These are phyloP conservation scores for Eupithecia insigniata DNA, from an alignment of 2,888 invertebrate species.

Conservation along the genomic window DNA sequence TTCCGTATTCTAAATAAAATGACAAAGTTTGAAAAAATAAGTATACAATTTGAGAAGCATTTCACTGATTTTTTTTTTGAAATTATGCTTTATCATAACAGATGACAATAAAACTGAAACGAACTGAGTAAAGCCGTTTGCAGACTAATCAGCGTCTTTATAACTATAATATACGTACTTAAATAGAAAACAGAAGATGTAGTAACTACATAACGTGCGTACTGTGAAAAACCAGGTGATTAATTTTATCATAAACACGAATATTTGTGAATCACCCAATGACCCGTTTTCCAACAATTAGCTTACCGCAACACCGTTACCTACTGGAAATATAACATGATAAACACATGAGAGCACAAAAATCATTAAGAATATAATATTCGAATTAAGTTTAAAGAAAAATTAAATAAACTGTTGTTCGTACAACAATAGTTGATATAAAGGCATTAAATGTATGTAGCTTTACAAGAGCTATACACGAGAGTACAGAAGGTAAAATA, in stretches of 20 bases:
- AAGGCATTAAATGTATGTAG: too few species aligned
- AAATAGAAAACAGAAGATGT: conserved; percentile 1
- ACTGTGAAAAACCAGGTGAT: conserved; percentile 22
- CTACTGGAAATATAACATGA: neutral
- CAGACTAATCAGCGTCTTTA: neutral
- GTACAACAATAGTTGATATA: neutral
- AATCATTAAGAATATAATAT: neutral
- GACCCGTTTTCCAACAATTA: conserved; percentile 17
- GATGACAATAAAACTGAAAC: neutral
- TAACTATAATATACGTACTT: neutral
- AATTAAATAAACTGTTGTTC: neutral
- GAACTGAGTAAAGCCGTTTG: neutral
- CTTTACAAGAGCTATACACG: neutral
- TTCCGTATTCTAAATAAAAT: neutral
- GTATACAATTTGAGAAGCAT: neutral
- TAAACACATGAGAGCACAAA: neutral
- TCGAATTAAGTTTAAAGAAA: neutral
- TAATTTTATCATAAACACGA: conserved; percentile 26
- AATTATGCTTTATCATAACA: neutral
- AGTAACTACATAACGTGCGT: conserved; percentile 10
- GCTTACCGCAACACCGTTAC: conserved; percentile 21
- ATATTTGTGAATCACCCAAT: conserved; percentile 33
- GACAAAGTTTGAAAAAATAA: neutral
- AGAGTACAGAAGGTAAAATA: too few species aligned
- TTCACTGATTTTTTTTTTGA: neutral